Base-by-base conservation (phyloP, 53 echinoderm and acorn worm species). In the Arbacia lixula region DNA sequence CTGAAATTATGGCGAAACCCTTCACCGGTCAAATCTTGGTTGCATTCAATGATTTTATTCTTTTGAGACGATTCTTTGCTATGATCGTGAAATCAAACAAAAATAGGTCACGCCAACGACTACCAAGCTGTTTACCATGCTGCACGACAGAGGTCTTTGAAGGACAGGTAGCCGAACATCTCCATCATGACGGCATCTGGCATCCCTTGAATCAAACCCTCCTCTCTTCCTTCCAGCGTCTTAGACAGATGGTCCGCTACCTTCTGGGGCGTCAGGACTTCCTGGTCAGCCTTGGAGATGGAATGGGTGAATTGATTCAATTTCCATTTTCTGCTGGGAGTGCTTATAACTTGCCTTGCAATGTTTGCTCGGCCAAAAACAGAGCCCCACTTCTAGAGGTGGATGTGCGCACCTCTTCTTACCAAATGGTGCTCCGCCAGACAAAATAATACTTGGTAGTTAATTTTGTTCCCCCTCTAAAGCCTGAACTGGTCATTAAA, bases 121-220 rank as follows among this genome's bases (percentile, higher is more conserved):
- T 31, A 40, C 50, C 2, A 35, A 41, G 56, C 28, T 17, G 28
- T 72, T 77, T 77, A 93, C 93, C 90, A 68, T 24, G 90, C 93
- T 55, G 87, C 78, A 62, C 62, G 84, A 53, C 93, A 93, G 53
- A 76, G 85, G 22, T 90, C 90, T 84, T 63, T 87, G 16, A 87
- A 63, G 35, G 77, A 24, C 64, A 93, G 57, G 60, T 71, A 93
- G 17, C 83, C 76, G 14, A 93, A 90, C 16, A 93, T 93, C 19
- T 81, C 40, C 25, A 90, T 60, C 69, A 93, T 72, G 3, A 90
- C 72, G 73, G 42, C 65, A 4, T 90, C 93, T 24, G 93, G 90
- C 6, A 90, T 78, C 39, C n/a, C 25, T 40, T 33, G 52, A 6
- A 75, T 27, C 6, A 54, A 54, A n/a, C 54, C 75, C 9, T 6